Evolutionary conservation across 2,113 vertebrate genomes (phyloP).

Genomic region (Alligator sinensis): DNA sequence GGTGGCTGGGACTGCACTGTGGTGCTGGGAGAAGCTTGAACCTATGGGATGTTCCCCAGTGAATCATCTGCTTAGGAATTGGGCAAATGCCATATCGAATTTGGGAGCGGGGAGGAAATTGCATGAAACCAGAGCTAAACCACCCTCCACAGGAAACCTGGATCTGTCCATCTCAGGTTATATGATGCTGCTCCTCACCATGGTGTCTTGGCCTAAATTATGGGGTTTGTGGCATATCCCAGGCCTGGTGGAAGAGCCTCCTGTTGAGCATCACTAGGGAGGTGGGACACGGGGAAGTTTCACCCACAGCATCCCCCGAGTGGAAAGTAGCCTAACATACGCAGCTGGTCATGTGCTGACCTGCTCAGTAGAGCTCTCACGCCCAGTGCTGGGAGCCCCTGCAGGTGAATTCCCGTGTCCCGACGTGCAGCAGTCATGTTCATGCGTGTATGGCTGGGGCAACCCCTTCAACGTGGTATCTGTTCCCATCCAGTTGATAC

Average conservation of each 20-base stretch:
- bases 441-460: background rate
- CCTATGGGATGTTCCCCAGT: background rate
- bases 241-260: accelerated
- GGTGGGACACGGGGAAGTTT: background rate
- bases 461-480: background rate
- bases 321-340: background rate
- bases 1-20: background rate
- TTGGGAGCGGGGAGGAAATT: background rate
- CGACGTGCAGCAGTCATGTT: accelerated
- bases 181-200: accelerated
- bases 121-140: background rate
- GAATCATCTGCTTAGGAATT: background rate
- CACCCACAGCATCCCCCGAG: background rate
- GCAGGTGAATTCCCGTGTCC: background rate
- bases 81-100: accelerated
- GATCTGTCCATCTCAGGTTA: background rate
- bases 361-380: background rate
- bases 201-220: background rate
- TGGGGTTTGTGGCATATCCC: accelerated
- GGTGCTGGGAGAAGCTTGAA: no score
- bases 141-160: background rate
- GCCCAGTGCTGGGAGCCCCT: background rate
- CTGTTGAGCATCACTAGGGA: background rate
- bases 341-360: accelerated
- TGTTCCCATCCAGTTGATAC: slow-evolving; percentile 81